Evolutionary conservation across 2,113 vertebrate species (phyloP).

Genomic region (Clarias magur): DNA sequence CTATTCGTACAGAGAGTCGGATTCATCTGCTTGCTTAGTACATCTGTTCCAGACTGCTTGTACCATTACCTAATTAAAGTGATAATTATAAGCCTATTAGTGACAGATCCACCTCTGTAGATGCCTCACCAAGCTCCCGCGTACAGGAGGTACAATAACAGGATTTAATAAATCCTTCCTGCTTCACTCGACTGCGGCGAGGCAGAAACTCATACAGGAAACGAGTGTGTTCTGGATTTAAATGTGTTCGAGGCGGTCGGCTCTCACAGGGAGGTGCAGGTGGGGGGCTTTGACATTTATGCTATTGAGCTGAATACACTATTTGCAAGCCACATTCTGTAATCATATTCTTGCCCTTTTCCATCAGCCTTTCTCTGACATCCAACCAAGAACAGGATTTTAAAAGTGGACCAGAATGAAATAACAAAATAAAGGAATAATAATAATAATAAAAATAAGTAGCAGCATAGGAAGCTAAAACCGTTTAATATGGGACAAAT

Average conservation of each 20-base stretch:
- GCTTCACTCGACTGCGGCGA: conserved; percentile 63
- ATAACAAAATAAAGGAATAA: background rate
- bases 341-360: conserved; percentile 38
- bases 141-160: conserved; percentile 65
- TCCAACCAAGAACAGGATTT: conserved; percentile 28
- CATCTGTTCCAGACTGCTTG: background rate
- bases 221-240: conserved; percentile 65
- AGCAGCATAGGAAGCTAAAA: background rate
- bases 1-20: too few relatives aligned
- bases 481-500: background rate
- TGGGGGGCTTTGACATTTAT: conserved; percentile 41
- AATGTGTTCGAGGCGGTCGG: conserved; percentile 64
- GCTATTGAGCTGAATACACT: conserved; percentile 33
- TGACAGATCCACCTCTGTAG: conserved; percentile 38
- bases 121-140: conserved; percentile 56
- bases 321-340: conserved; percentile 24
- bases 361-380: background rate
- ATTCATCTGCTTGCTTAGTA: background rate
- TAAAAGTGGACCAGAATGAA: background rate
- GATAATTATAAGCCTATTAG: background rate
- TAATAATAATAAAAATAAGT: background rate
- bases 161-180: conserved; percentile 71
- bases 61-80: background rate
- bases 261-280: conserved; percentile 44
- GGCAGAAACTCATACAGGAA: conserved; percentile 61